phyloP scores from a whole-genome alignment of 1,140 invertebrate genomes.

The Homarus americanus region DNA sequence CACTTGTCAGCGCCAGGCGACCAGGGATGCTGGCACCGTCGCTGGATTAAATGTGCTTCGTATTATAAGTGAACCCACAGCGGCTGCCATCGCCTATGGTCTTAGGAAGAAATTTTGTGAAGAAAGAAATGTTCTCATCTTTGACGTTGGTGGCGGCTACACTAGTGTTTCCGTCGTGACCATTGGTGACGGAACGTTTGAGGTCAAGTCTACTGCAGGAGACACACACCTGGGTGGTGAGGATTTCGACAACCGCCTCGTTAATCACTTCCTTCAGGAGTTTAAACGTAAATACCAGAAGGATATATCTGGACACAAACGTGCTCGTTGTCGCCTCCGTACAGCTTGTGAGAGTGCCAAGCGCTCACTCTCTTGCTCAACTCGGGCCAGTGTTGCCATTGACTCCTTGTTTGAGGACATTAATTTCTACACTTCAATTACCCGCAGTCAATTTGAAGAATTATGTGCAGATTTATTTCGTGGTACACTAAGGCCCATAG shows the following conservation, averaged over 20 bases:
- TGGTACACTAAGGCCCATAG: constrained; percentile 6
- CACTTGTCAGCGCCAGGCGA: constrained; percentile 10
- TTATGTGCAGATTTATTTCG: constrained; percentile 5
- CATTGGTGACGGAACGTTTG: constrained; percentile 1
- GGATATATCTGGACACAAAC: neutral
- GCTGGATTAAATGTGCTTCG: neutral
- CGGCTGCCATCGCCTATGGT: constrained; percentile 31
- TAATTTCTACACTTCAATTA: neutral
- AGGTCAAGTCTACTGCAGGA: constrained; percentile 20
- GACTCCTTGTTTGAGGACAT: constrained; percentile 11
- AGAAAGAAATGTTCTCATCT: constrained; percentile 14
- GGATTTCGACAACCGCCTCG: constrained; percentile 13
- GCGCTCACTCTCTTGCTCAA: neutral
- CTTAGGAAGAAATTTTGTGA: neutral
- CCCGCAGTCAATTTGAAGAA: neutral
- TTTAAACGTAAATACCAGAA: constrained; percentile 21
- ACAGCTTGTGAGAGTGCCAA: constrained; percentile 13
- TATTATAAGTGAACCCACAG: constrained; percentile 23
- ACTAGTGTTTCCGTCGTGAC: neutral
- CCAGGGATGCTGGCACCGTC: constrained; percentile 22
- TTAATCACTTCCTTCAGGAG: constrained; percentile 14
- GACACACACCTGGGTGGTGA: neutral
- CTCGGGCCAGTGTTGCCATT: neutral
- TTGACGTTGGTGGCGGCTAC: neutral
- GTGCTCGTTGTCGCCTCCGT: neutral